Conservation (phyloP, 2,797 vertebrate genomes). For the Dromococcyx pavoninus region DNA sequence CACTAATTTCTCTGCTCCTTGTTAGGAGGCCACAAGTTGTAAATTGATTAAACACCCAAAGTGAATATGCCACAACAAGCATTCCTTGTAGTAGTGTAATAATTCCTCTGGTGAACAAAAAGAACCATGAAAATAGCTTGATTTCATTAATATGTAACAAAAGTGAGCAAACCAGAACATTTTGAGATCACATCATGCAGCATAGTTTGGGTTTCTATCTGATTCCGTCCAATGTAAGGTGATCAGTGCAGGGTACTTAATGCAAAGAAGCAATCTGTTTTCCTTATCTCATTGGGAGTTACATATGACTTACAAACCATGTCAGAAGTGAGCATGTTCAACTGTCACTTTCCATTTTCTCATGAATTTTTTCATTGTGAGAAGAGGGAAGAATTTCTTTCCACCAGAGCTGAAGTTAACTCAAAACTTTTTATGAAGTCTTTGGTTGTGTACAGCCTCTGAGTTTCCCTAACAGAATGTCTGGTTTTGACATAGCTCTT, state of each 20-base stretch:
- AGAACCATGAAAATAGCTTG: background rate
- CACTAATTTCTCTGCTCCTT: background rate
- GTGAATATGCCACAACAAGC: background rate
- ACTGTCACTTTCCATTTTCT: background rate
- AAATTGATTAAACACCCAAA: background rate
- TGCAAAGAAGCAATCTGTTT: background rate
- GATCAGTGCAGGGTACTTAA: background rate
- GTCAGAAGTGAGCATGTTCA: background rate
- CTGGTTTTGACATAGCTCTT: background rate
- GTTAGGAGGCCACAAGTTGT: background rate
- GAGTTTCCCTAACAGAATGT: background rate
- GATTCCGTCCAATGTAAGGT: background rate
- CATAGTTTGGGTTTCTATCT: background rate
- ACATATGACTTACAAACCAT: background rate
- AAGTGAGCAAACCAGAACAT: background rate
- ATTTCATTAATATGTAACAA: background rate
- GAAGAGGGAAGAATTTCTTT: background rate
- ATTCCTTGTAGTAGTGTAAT: background rate
- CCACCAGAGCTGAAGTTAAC: background rate
- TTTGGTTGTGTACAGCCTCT: background rate
- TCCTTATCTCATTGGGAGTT: background rate
- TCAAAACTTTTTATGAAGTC: background rate
- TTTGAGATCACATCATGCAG: background rate
- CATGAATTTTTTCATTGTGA: background rate
- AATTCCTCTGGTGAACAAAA: background rate